These are phyloP conservation scores for Ptychochromis oligacanthus DNA, from an alignment of 2,113 vertebrate genomes.

Conservation along the genomic window DNA sequence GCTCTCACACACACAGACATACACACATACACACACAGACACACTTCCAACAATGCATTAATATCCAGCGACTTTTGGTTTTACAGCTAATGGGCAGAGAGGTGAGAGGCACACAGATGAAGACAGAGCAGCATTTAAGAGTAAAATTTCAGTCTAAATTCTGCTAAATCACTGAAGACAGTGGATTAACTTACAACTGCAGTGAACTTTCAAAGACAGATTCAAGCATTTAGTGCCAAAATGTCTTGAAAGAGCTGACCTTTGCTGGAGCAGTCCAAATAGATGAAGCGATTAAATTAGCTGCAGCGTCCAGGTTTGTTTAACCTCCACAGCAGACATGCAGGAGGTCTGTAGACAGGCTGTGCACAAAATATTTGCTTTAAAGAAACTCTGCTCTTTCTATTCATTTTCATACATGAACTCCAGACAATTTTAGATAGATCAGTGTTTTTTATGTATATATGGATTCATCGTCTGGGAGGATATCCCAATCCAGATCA, in stretches of 20 bases:
- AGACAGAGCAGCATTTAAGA: not conserved
- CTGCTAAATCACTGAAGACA: not conserved
- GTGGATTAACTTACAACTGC: not conserved
- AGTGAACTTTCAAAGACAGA: not conserved
- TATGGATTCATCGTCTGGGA: not conserved
- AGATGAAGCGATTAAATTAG: not conserved
- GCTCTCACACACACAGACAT: not conserved
- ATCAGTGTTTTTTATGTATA: no score
- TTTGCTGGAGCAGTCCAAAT: not conserved
- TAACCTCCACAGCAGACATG: not conserved
- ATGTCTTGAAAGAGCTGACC: not conserved
- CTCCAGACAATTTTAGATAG: no score
- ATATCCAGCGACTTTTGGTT: slow-evolving; percentile 17
- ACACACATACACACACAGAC: not conserved
- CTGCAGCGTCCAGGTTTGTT: not conserved
- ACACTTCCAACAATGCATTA: slow-evolving; percentile 22
- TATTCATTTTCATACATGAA: not conserved
- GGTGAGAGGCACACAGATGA: not conserved
- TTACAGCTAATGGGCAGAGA: not conserved
- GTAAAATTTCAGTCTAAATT: not conserved
- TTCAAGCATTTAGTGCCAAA: not conserved
- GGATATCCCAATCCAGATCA: not conserved
- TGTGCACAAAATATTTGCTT: not conserved
- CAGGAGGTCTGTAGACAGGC: not conserved
- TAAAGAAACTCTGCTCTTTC: not conserved